phyloP scores from a whole-genome alignment of 2,888 invertebrate species.

The Campopleginae sp. region DNA sequence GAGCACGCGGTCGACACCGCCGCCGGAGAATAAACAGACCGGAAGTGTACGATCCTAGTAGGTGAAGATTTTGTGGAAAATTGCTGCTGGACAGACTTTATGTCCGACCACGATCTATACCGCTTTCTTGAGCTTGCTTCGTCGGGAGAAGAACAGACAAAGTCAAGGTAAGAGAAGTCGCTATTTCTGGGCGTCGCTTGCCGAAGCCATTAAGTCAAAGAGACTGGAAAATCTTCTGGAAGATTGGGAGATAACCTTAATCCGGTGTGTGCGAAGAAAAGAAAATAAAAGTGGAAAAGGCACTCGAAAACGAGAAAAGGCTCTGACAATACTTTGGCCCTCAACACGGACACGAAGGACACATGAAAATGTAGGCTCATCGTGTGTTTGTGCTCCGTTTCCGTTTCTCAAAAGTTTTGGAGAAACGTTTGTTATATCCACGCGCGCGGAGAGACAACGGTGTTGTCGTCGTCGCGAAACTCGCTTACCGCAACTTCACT shows the following conservation, averaged over 20 bases:
- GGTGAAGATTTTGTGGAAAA: slow-evolving; percentile 68
- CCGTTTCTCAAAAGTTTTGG: slow-evolving; percentile 71
- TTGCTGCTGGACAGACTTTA: slow-evolving; percentile 73
- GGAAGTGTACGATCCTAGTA: slow-evolving; percentile 50
- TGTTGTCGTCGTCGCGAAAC: slow-evolving; percentile 66
- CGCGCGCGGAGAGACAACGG: slow-evolving; percentile 36
- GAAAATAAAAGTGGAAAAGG: slow-evolving; percentile 11
- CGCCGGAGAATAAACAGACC: slow-evolving; percentile 71
- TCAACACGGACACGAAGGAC: not conserved
- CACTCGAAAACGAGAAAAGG: slow-evolving; percentile 54
- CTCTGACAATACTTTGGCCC: slow-evolving; percentile 73
- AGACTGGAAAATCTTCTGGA: slow-evolving; percentile 1
- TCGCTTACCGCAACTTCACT: slow-evolving; percentile 76
- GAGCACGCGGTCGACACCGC: not conserved
- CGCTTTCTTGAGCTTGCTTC: not conserved
- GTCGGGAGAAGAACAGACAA: not conserved
- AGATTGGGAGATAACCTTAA: not conserved
- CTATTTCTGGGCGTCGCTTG: slow-evolving; percentile 3
- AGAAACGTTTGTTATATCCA: slow-evolving; percentile 60
- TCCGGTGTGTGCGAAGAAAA: not conserved
- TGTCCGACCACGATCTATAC: not conserved
- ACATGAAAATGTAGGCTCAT: slow-evolving; percentile 39
- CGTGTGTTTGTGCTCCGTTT: slow-evolving; percentile 73
- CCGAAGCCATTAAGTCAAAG: not conserved
- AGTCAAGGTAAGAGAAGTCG: slow-evolving; percentile 10